phyloP scores from a whole-genome alignment of 1,140 invertebrate species.

The Theocolax elegans region DNA sequence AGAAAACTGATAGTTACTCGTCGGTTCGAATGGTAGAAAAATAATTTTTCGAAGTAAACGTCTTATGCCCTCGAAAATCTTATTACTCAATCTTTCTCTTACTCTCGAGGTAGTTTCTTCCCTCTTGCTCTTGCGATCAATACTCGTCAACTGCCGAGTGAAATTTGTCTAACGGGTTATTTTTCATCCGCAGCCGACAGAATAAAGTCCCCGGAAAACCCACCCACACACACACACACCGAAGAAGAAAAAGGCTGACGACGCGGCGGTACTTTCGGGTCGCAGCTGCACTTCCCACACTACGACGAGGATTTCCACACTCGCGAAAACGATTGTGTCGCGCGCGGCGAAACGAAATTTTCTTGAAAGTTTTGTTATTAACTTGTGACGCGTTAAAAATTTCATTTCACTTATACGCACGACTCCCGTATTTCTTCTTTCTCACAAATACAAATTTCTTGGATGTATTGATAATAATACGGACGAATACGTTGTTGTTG shows the following conservation, averaged over 20 bases:
- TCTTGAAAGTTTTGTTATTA: no score
- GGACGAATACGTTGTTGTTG: no score
- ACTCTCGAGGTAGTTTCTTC: constrained; percentile 15
- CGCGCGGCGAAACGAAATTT: no score
- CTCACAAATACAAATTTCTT: no score
- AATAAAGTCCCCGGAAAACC: constrained; percentile 6
- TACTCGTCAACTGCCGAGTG: constrained; percentile 25
- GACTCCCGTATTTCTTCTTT: no score
- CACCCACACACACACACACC: neutral
- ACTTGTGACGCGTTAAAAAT: no score
- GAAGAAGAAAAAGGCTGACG: constrained; percentile 18
- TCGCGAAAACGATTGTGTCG: no score
- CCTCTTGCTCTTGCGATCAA: constrained; percentile 2
- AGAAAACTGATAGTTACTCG: neutral
- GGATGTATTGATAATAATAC: no score
- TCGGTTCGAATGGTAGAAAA: neutral
- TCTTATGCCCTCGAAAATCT: neutral
- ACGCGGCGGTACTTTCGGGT: neutral
- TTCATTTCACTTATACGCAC: no score
- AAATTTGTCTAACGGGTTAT: constrained; percentile 33
- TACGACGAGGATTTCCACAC: no score
- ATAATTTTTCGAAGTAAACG: constrained; percentile 2
- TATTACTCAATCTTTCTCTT: constrained; percentile 31
- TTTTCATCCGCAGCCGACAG: constrained; percentile 29
- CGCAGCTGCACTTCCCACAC: constrained; percentile 13